Base-by-base conservation (phyloP, 2,113 vertebrate genomes). In the Crotalus viridis region DNA sequence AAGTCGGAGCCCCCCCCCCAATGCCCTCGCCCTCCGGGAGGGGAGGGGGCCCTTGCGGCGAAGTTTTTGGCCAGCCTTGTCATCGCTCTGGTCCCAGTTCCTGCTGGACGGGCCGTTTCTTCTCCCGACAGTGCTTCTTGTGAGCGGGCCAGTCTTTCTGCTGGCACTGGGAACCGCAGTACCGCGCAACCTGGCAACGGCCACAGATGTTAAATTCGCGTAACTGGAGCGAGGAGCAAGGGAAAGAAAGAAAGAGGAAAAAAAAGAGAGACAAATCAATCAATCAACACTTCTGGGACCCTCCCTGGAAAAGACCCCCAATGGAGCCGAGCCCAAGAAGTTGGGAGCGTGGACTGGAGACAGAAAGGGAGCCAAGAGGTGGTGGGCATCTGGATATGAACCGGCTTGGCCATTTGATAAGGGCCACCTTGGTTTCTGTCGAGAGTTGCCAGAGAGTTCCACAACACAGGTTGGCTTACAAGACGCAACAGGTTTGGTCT, bases 191-290 rank as follows among this genome's bases (percentile, higher is more conserved):
- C 97, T 99, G 99, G 97, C 99, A 99, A 54, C 99, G 98, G 0
- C 99, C 99, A 2, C 99, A 99, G 96, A 99, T 99, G 97, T 99
- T 99, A 97, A 99, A 99, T 94, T 99, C 99, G 1, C 99, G 98
- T 43, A 98, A 48, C 98, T 98, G 94, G 88, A 94, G 91, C 56
- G n/a, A 91, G 96, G 55, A 54, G n/a, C n/a, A 94, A 13, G 87
- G 74, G 92, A 26, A 4, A 13, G 10, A 28, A 64, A 56, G 54
- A 21, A 56, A 5, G 19, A 21, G 3, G 3, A 7, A 4, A 0
- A 5, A 5, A n/a, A n/a, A 51, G 9, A 51, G 48, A 51, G 48
- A 51, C 1, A 51, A 51, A 51, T 51, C 46, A 15, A 69, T 69
- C 64, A 69, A 26, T 17, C 28, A 2, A 33, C 5, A 4, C 7